These are phyloP conservation scores for Danio rerio DNA, from an alignment of 2,113 vertebrate species.

Conservation along the genomic window GRCz12tu NC_133197.1:33419001-33419500, in stretches of 20 bases:
- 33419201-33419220: slow-evolving; percentile 1
- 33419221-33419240: background rate
- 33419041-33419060: slow-evolving; percentile 59
- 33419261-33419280: background rate
- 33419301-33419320: background rate
- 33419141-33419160: slow-evolving; percentile 6
- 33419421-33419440: too few species aligned
- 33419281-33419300: background rate
- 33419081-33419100: slow-evolving; percentile 30
- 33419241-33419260: background rate
- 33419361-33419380: background rate
- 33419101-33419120: background rate
- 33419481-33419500: background rate
- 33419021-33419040: slow-evolving; percentile 61
- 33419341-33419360: background rate
- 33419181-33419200: background rate
- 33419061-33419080: slow-evolving; percentile 45
- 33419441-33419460: too few species aligned
- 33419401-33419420: too few species aligned
- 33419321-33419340: background rate
- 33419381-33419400: too few species aligned
- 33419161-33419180: slow-evolving; percentile 22
- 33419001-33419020: slow-evolving; percentile 37
- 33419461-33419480: too few species aligned
- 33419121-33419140: background rate